These are phyloP conservation scores for Catalaphyllia jardinei DNA, from an alignment of 64 coral and sea anemone genomes.

Conservation along the genomic window DNA sequence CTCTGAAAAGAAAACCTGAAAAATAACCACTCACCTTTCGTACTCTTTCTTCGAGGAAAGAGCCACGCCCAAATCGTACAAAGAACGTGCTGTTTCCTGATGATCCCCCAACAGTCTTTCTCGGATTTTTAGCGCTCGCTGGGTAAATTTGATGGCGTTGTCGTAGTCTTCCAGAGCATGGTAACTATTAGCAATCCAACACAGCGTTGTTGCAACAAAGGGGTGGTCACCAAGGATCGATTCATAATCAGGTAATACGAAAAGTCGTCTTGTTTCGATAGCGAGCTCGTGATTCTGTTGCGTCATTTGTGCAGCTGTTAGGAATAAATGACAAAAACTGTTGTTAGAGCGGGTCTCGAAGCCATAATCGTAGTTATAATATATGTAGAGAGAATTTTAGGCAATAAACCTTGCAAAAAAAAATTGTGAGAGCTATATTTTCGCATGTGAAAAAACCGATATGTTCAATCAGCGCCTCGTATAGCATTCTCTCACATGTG, in stretches of 20 bases:
- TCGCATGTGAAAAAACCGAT: too few species aligned
- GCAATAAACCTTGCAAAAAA: too few species aligned
- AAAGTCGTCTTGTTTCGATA: background rate
- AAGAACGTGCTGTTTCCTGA: constrained; percentile 30
- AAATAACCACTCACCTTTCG: background rate
- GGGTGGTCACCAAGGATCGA: constrained; percentile 42
- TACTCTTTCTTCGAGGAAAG: background rate
- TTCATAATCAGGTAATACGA: constrained; percentile 41
- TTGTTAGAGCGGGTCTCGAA: too few species aligned
- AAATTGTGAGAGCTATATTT: too few species aligned
- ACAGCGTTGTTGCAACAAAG: constrained; percentile 28
- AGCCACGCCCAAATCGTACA: constrained; percentile 32
- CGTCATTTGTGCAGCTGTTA: background rate
- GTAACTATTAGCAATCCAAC: constrained; percentile 41
- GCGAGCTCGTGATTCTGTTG: background rate
- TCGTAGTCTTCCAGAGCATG: constrained; percentile 19
- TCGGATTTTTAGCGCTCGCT: constrained; percentile 8
- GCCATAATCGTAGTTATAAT: too few species aligned
- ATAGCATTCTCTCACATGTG: too few species aligned
- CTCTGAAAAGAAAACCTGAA: background rate
- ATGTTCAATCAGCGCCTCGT: too few species aligned
- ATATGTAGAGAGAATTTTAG: too few species aligned
- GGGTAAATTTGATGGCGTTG: constrained; percentile 34
- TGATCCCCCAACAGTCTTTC: constrained; percentile 14
- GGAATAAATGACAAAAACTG: background rate